Base-by-base conservation (phyloP, 2,113 vertebrate genomes). In the Pseudorectes ferrugineus region DNA sequence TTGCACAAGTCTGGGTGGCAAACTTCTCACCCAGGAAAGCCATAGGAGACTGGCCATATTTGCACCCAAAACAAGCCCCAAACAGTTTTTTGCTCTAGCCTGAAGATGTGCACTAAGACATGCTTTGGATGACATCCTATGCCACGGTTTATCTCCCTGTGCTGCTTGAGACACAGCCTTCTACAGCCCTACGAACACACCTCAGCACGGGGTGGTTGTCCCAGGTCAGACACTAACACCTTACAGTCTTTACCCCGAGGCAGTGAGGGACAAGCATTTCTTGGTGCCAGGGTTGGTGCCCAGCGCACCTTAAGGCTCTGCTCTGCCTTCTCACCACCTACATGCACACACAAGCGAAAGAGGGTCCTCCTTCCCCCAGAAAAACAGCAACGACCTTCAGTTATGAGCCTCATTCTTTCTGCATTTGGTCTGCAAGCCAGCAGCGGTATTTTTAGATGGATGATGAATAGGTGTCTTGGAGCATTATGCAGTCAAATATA, bases 271-370 rank as follows among this genome's bases (percentile, higher is more conserved):
- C 0, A 2, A 57, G 10, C 15, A 58, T 23, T 74, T 77, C n/a
- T 25, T 45, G 20, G 73, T 72, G 79, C 29, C 42, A 68, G 20
- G 22, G 42, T 0, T 71, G 31, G 25, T 57, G 33, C 21, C 14
- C 35, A 70, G 24, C 0, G 0, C 26, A 68, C 18, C 6, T 75
- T 33, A 70, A 80, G 9, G 28, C 31, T 88, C 55, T 66, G 46
- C 17, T 85, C 36, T 79, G 43, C 85, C 36, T 68, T 67, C 17
- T 65, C 63, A 83, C 5, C 31, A 42, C 8, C n/a, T 35, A 14
- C 0, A 0, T 43, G 43, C 35, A 75, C 20, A 40, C 1, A 1
- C 31, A 73, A 61, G 36, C 36, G 20, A 51, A 58, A 54, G 28
- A 75, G 16, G 4, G 31, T 73, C 36, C 24, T 75, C 40, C 74